Conservation (phyloP, 2,888 invertebrate species). For the Tholera decimalis region DNA sequence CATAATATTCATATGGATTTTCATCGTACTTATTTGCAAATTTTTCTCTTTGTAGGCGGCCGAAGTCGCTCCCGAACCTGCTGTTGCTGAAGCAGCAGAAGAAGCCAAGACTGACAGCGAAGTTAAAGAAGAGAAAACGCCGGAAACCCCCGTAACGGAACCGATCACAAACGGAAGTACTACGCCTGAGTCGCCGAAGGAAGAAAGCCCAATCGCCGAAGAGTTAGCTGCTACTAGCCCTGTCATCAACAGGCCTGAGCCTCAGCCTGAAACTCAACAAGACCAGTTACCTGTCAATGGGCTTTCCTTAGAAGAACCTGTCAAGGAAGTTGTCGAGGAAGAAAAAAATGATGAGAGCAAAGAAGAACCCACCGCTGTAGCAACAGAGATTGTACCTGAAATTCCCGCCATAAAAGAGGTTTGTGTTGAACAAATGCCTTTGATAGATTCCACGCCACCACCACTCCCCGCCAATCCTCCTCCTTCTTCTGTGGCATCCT, state of each 20-base stretch:
- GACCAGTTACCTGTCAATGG: conserved; percentile 86
- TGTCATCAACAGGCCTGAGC: conserved; percentile 72
- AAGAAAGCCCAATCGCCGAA: conserved; percentile 66
- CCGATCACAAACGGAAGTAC: conserved; percentile 87
- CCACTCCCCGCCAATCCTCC: conserved; percentile 94
- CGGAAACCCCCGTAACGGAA: conserved; percentile 89
- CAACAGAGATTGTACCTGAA: conserved; percentile 84
- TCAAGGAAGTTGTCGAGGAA: conserved; percentile 73
- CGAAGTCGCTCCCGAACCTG: conserved; percentile 81
- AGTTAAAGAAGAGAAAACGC: conserved; percentile 83
- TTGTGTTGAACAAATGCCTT: conserved; percentile 92
- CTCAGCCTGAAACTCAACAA: conserved; percentile 74
- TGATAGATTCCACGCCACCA: conserved; percentile 93
- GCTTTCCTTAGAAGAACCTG: conserved; percentile 82
- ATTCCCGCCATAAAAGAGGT: conserved; percentile 89
- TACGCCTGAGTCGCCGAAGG: conserved; percentile 84
- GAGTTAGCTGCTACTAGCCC: conserved; percentile 68
- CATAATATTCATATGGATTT: conserved; percentile 6
- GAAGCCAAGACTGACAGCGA: conserved; percentile 79
- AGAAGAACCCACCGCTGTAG: conserved; percentile 80
- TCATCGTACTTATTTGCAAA: conserved; percentile 3
- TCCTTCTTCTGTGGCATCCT: conserved; percentile 94
- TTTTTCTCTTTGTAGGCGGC: conserved; percentile 79
- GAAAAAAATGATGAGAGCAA: conserved; percentile 76
- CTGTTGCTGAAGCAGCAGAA: conserved; percentile 76